Evolutionary conservation across 1,140 invertebrate genomes (phyloP), one percentile per base, ranked within the genome.

Genomic region (Eumeta japonica): DNA sequence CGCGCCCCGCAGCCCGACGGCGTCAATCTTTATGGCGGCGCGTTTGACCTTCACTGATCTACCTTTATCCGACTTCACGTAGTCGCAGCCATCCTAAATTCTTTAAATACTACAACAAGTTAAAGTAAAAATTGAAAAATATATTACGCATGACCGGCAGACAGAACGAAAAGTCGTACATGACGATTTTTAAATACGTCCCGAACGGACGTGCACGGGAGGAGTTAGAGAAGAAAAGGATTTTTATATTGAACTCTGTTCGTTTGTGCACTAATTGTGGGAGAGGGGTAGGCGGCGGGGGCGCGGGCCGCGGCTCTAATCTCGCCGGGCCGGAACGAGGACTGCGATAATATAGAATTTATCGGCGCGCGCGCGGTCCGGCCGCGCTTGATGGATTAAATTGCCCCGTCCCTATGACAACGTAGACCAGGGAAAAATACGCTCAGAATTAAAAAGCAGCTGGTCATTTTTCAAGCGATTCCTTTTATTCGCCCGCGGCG

Each of bases 391-490:
- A 76, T 76, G 68, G 74, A 77, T 77, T 77, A 77, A 77, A 77
- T 77, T 77, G 74, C 74, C 68, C 63, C 55, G 55, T 62, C 71
- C 71, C 67, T 75, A 73, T 77, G 74, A 77, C 74, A 76, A 75
- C 65, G 63, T 68, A 68, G 62, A 62, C 52, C 59, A 58, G 68
- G 68, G 70, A 77, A 75, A 72, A 77, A 75, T 67, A 70, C 62
- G 61, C 55, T 58, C 45, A 55, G 60, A 70, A 72, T 74, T 75
- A 70, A 65, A 63, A 66, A 75, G 47, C 74, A 77, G 62, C 71
- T 75, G 74, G 71, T 75, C 71, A 77, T 77, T 77, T 75, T 77
- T 77, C 72, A 77, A 61, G 59, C 51, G 53, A 66, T 74, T 74
- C 59, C 67, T 73, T 75, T 76, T 75, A 67, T 70, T 71, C 59